A percentile compares a stretch with the other conserved stretches of the same genome.
phyloP scores from a whole-genome alignment of 2,888 invertebrate species.

The Agrochola macilenta region DNA sequence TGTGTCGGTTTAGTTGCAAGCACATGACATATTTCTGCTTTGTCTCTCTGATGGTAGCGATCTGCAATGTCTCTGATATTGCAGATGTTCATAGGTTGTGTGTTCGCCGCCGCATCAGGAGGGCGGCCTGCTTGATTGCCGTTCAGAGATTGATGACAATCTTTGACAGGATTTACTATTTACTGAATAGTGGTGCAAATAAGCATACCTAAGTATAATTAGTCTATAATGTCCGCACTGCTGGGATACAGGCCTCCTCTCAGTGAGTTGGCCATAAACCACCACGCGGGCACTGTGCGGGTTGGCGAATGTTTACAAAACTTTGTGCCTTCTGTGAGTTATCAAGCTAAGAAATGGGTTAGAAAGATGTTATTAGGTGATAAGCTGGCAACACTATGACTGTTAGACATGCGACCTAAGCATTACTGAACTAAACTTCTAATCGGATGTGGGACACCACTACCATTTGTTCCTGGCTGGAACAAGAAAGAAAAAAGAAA shows the following conservation, averaged over 20 bases:
- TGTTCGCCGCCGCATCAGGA: no score
- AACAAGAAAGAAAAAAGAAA: background rate
- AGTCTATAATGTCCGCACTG: no score
- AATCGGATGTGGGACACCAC: conserved; percentile 15
- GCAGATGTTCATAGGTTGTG: no score
- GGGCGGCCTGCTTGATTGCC: background rate
- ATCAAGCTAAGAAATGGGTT: conserved; percentile 42
- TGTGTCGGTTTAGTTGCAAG: no score
- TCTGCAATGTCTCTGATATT: no score
- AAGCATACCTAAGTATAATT: no score
- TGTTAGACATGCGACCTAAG: conserved; percentile 30
- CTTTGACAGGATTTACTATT: background rate
- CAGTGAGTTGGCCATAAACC: no score
- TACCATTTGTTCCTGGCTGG: conserved; percentile 12
- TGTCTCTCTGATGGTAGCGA: no score
- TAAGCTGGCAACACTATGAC: conserved; percentile 46
- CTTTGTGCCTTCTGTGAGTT: background rate
- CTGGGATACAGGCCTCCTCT: no score
- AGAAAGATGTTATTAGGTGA: conserved; percentile 32
- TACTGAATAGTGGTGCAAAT: background rate
- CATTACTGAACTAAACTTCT: conserved; percentile 36
- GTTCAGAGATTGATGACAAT: background rate
- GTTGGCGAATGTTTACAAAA: no score
- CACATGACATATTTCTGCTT: no score
- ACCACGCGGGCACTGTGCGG: no score